Evolutionary conservation across 2,797 vertebrate genomes (phyloP).

Genomic region (Catamblyrhynchus diadema): DNA sequence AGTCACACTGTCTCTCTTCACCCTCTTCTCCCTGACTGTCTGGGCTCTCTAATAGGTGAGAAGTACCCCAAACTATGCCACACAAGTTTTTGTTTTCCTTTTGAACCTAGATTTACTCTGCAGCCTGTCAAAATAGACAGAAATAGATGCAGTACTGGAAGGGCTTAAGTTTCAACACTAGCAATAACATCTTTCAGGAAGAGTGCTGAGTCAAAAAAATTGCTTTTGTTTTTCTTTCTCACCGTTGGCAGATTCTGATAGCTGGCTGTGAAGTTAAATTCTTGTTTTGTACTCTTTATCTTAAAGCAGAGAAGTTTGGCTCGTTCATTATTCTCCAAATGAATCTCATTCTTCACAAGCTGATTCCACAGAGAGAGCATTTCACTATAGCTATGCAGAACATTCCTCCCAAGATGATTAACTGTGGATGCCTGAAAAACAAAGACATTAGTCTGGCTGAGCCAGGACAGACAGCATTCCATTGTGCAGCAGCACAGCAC

Average conservation of each 20-base stretch:
- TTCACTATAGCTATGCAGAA: conserved; percentile 63
- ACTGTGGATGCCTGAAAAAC: conserved; percentile 59
- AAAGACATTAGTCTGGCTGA: neutral
- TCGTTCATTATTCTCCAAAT: conserved; percentile 72
- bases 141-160: neutral
- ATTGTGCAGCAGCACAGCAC: neutral
- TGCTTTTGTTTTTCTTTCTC: neutral
- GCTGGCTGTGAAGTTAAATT: conserved; percentile 77
- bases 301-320: conserved; percentile 77
- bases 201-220: neutral
- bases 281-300: conserved; percentile 73
- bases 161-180: neutral
- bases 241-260: conserved; percentile 76
- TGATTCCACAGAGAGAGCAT: conserved; percentile 81
- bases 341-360: conserved; percentile 76
- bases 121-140: neutral
- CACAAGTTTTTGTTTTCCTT: neutral
- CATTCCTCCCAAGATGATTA: conserved; percentile 11
- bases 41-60: neutral
- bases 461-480: neutral
- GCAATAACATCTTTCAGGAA: neutral
- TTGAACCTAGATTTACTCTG: neutral
- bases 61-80: neutral
- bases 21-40: neutral
- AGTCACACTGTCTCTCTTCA: neutral